phyloP scores from a whole-genome alignment of 2,888 invertebrate genomes.

The Eilema griseolum region DNA sequence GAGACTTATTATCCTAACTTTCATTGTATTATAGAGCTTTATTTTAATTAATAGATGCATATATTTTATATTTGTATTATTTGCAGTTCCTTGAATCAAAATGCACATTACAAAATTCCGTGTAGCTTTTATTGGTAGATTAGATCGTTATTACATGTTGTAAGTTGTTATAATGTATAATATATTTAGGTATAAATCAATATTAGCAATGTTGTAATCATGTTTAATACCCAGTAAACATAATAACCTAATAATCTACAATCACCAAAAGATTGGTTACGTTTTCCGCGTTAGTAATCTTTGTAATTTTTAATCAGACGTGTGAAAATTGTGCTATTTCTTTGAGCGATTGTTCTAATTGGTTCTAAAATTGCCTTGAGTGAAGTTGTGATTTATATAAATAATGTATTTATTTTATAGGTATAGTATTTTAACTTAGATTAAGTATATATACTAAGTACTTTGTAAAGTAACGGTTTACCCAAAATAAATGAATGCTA shows the following conservation, averaged over 20 bases:
- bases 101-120: slow-evolving; percentile 37
- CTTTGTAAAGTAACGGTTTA: slow-evolving; percentile 72
- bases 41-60: slow-evolving; percentile 53
- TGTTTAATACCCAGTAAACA: slow-evolving; percentile 43
- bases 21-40: slow-evolving; percentile 67
- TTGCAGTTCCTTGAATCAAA: slow-evolving; percentile 63
- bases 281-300: slow-evolving; percentile 25
- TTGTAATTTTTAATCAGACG: slow-evolving; percentile 18
- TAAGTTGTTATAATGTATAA: slow-evolving; percentile 56
- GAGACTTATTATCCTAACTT: slow-evolving; percentile 53
- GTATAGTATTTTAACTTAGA: slow-evolving; percentile 57
- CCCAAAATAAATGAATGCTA: slow-evolving; percentile 73
- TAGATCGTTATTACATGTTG: slow-evolving; percentile 56
- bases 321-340: slow-evolving; percentile 23
- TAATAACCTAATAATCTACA: slow-evolving; percentile 30
- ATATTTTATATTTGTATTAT: slow-evolving; percentile 56
- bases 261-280: slow-evolving; percentile 30
- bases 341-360: slow-evolving; percentile 35
- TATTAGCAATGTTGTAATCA: slow-evolving; percentile 42
- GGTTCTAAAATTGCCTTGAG: slow-evolving; percentile 67
- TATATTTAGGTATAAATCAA: slow-evolving; percentile 50
- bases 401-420: slow-evolving; percentile 74
- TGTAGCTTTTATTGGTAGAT: slow-evolving; percentile 39
- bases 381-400: slow-evolving; percentile 72
- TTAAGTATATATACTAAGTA: slow-evolving; percentile 56